phyloP scores from a whole-genome alignment of 2,888 invertebrate genomes.

The Platycnemis pennipes region DNA sequence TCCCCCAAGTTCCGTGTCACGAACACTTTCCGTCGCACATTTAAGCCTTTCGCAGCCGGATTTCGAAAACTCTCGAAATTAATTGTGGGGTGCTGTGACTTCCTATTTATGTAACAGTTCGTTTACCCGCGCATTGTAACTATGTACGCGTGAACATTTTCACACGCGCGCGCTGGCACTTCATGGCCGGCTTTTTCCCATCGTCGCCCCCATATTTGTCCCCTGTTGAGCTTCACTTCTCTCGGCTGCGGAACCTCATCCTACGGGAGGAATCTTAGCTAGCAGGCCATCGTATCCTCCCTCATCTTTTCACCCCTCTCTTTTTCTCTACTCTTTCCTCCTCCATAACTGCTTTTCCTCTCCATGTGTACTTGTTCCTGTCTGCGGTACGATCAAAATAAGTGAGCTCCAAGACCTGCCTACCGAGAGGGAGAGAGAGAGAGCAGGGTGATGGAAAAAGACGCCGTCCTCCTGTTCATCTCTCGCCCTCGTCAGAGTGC shows the following conservation, averaged over 20 bases:
- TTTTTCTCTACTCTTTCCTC: background rate
- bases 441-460: background rate
- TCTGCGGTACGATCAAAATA: conserved; percentile 55
- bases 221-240: background rate
- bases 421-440: background rate
- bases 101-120: conserved; percentile 30
- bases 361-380: conserved; percentile 63
- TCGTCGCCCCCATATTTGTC: background rate
- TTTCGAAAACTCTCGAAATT: conserved; percentile 15
- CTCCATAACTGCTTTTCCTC: background rate
- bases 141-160: background rate
- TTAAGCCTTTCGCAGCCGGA: conserved; percentile 8
- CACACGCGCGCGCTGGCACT: background rate
- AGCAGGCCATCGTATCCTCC: background rate
- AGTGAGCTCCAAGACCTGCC: conserved; percentile 52
- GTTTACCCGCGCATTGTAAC: conserved; percentile 3
- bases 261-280: background rate
- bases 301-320: background rate
- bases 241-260: background rate
- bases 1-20: conserved; percentile 5
- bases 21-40: background rate
- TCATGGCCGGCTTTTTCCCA: background rate
- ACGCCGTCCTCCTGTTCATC: background rate
- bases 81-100: conserved; percentile 28
- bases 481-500: background rate